Evolutionary conservation across 2,797 vertebrate genomes (phyloP), one percentile per base, ranked within the genome.

Genomic region (Valencia hispanica): DNA sequence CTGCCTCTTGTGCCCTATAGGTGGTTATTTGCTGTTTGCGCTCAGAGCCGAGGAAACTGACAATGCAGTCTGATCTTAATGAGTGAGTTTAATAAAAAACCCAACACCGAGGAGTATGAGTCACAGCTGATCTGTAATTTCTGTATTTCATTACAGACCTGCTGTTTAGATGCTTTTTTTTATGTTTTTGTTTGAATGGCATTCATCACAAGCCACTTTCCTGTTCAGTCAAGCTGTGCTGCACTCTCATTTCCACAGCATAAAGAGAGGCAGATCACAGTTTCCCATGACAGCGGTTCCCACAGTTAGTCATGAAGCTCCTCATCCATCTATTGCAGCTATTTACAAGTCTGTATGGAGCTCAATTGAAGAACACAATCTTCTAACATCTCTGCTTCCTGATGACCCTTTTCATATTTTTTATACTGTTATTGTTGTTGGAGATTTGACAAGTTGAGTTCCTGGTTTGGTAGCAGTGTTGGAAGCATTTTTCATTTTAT

Each of bases 51-150:
- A 81, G 80, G 74, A 78, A 90, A 75, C 55, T 17, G 30, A 88
- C 88, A 91, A 86, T 91, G 72, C 73, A 82, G 88, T 84, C 83
- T 89, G 77, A 88, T 84, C 84, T 75, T 89, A 90, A 92, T 93
- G 86, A 92, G 81, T 51, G 86, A 83, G 75, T 91, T 87, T 86
- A 88, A 86, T 88, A 77, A 87, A 86, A 79, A 88, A 82, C 50
- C 68, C 34, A 77, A 90, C 71, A 34, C 76, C 14, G 82, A 84
- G 75, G 74, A 72, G 75, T 65, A 32, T 80, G 90, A 94, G 76
- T 92, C 91, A 87, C 79, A 82, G 89, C 83, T 89, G 86, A 91
- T 89, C 72, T 68, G 59, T 81, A 80, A 86, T 90, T 89, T 80
- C 45, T 80, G 57, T 68, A 72, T 85, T 84, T 86, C 72, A 81